These are phyloP conservation scores for Oenanthe oenanthe DNA, from an alignment of 2,113 vertebrate species.

Conservation along the genomic window DNA sequence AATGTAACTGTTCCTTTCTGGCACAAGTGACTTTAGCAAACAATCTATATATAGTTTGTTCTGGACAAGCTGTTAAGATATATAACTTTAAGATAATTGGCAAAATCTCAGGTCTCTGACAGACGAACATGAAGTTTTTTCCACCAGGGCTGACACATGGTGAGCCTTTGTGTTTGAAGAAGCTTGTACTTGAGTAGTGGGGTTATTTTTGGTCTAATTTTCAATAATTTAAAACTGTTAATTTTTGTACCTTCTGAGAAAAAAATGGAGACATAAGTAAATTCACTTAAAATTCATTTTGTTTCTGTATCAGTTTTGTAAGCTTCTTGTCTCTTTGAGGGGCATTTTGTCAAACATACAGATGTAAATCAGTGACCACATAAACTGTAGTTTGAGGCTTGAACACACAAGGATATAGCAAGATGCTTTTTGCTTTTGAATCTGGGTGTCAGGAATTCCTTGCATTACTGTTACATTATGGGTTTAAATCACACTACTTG, in stretches of 20 bases:
- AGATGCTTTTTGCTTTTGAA: neutral
- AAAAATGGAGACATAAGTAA: neutral
- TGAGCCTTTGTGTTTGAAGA: neutral
- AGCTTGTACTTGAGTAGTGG: neutral
- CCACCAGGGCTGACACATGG: neutral
- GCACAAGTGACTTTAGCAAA: neutral
- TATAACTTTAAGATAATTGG: neutral
- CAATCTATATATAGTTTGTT: neutral
- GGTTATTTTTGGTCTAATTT: neutral
- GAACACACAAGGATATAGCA: neutral
- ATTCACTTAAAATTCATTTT: neutral
- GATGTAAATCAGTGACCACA: neutral
- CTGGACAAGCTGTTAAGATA: neutral
- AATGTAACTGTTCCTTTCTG: conserved; percentile 2
- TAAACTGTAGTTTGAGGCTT: neutral
- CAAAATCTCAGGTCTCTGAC: neutral
- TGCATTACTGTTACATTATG: neutral
- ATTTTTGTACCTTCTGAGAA: neutral
- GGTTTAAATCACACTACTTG: neutral
- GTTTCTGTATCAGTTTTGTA: neutral
- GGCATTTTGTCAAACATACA: neutral
- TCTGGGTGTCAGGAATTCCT: neutral
- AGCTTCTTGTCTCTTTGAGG: neutral
- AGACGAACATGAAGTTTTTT: neutral
- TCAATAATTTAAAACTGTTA: neutral